Conservation (phyloP, 1,140 invertebrate species). For the Solenopsis fugax region DNA sequence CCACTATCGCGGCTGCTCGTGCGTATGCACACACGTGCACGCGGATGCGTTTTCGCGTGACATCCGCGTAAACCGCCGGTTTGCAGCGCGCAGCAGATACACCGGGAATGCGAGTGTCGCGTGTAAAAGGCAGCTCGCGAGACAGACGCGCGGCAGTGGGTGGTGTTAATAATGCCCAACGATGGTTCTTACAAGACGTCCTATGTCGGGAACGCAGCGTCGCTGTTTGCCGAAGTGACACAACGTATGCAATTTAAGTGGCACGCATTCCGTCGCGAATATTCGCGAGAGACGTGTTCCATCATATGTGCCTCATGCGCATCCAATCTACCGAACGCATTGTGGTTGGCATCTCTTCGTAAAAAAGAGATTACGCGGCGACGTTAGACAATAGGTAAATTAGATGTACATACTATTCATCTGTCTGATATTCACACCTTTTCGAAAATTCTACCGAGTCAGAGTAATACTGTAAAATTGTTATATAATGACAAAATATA, state of each 20-base stretch:
- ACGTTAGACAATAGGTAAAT: not conserved
- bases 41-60: slow-evolving; percentile 54
- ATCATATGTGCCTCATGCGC: not conserved
- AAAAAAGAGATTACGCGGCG: not conserved
- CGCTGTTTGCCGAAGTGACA: slow-evolving; percentile 46
- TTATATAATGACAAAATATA: too few species aligned
- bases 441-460: not conserved
- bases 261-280: slow-evolving; percentile 18
- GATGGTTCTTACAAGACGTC: slow-evolving; percentile 49
- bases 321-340: slow-evolving; percentile 29
- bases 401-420: too few species aligned
- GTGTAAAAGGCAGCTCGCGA: slow-evolving; percentile 49
- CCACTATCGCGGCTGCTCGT: slow-evolving; percentile 43
- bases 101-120: slow-evolving; percentile 22
- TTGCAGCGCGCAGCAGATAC: slow-evolving; percentile 5
- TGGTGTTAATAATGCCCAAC: slow-evolving; percentile 62
- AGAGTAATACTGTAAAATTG: not conserved
- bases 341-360: not conserved
- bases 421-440: not conserved
- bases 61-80: slow-evolving; percentile 50
- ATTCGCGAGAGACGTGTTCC: slow-evolving; percentile 33
- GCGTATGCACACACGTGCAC: slow-evolving; percentile 48
- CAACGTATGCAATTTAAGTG: slow-evolving; percentile 42
- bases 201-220: slow-evolving; percentile 35
- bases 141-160: slow-evolving; percentile 33